Evolutionary conservation across 1,140 invertebrate genomes (phyloP).

Genomic region (Adelges cooleyi): DNA sequence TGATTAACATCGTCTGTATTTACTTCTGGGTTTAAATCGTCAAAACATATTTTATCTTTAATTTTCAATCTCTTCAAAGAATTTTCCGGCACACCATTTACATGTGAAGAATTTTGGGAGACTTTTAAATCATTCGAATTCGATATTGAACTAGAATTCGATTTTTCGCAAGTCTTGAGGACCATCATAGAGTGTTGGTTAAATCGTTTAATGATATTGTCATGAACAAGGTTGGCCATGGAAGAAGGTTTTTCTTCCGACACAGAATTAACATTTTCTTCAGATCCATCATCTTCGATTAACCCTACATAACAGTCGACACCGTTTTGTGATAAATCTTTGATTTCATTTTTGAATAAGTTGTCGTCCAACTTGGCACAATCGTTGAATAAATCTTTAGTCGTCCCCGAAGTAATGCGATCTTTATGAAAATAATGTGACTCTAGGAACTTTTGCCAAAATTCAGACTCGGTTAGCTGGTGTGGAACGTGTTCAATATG

Average conservation of each 20-base stretch:
- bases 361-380: conserved; percentile 93
- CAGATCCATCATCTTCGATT: conserved; percentile 61
- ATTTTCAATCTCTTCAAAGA: conserved; percentile 38
- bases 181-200: conserved; percentile 98
- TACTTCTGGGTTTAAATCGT: conserved; percentile 26
- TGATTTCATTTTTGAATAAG: conserved; percentile 67
- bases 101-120: conserved; percentile 15
- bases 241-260: conserved; percentile 45
- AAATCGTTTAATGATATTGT: conserved; percentile 45
- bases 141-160: conserved; percentile 32
- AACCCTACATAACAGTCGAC: conserved; percentile 61
- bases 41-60: conserved; percentile 32
- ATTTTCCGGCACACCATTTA: conserved; percentile 36
- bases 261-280: conserved; percentile 54
- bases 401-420: conserved; percentile 66
- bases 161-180: conserved; percentile 59
- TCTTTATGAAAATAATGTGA: conserved; percentile 99
- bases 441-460: conserved; percentile 99
- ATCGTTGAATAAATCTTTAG: conserved; percentile 88
- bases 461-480: conserved; percentile 89
- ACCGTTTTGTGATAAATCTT: conserved; percentile 61
- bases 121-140: conserved; percentile 36
- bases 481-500: conserved; percentile 92
- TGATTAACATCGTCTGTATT: conserved; percentile 15
- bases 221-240: conserved; percentile 53